Evolutionary conservation across 2,797 vertebrate genomes (phyloP).

Genomic region (Gallinago nigripennis): DNA sequence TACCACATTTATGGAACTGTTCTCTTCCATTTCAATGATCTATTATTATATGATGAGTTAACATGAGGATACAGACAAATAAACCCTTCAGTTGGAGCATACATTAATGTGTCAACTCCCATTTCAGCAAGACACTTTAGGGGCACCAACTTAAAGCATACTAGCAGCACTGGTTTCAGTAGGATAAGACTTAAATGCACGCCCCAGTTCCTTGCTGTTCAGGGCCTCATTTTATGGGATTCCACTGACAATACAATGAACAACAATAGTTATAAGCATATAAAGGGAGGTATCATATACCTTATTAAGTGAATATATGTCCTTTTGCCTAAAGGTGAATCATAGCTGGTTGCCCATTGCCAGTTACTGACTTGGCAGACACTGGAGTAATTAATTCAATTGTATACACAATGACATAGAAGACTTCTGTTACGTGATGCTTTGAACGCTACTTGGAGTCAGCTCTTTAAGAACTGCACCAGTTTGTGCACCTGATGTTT

Average conservation of each 20-base stretch:
- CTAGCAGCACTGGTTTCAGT: neutral
- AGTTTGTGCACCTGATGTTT: slow-evolving; percentile 17
- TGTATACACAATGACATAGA: slow-evolving; percentile 25
- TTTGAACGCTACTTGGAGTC: neutral
- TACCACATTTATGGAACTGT: slow-evolving; percentile 32
- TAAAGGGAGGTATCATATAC: neutral
- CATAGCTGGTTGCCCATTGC: neutral
- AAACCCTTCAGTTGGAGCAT: neutral
- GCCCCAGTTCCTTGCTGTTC: neutral
- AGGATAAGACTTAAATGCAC: fast-evolving
- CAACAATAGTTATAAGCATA: neutral
- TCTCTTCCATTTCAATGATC: slow-evolving; percentile 15
- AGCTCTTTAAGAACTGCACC: slow-evolving; percentile 26
- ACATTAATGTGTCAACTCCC: neutral
- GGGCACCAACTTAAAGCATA: neutral
- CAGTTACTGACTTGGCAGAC: neutral
- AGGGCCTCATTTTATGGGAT: neutral
- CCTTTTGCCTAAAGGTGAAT: neutral
- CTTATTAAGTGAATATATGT: neutral
- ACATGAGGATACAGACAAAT: neutral
- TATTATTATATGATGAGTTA: slow-evolving; percentile 2
- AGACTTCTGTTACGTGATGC: neutral
- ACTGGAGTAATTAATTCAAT: neutral
- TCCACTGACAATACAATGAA: neutral
- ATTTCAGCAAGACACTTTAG: neutral